Evolutionary conservation across 2,888 invertebrate genomes (phyloP), one percentile per base, ranked within the genome.

Genomic region (Drosophila yooni): DNA sequence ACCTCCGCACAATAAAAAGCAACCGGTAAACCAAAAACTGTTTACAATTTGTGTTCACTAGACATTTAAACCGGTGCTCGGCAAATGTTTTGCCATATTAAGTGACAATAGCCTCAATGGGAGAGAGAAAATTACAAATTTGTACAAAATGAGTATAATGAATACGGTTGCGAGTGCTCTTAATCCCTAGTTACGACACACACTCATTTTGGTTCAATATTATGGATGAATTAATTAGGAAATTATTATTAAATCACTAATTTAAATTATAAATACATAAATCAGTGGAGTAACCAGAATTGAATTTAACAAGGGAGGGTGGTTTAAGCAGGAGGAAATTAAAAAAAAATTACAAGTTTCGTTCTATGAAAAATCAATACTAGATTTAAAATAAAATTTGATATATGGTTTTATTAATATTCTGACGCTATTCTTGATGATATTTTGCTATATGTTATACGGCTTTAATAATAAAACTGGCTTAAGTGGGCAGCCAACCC

Each of bases 31-130:
- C 21, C 34, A 66, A 66, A 60, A 48, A 57, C 29, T 53, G 58
- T 60, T 72, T 72, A 59, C 27, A 46, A 36, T 51, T 50, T 53
- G 38, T 52, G n/a, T 27, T 48, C 31, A 29, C 18, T 11, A 18
- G 57, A 74, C 61, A 18, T 57, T 25, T n/a, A 38, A 21, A 1
- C 54, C 11, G 29, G n/a, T 38, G 56, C n/a, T 8, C 5, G n/a
- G n/a, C 72, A 71, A 60, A 51, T 75, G 75, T 71, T 71, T 56
- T 31, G 46, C 25, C 56, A 58, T 67, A 60, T 59, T 21, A 46
- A 43, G 50, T 27, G 64, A 13, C 59, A 8, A n/a, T 18, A 21
- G 31, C 11, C n/a, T 8, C 8, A 36, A 18, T 33, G n/a, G 25
- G 43, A 7, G 53, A 6, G 38, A 11, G 13, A 18, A 25, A 46